Evolutionary conservation across 2,797 vertebrate species (phyloP).

Genomic region (Glyptemys insculpta): DNA sequence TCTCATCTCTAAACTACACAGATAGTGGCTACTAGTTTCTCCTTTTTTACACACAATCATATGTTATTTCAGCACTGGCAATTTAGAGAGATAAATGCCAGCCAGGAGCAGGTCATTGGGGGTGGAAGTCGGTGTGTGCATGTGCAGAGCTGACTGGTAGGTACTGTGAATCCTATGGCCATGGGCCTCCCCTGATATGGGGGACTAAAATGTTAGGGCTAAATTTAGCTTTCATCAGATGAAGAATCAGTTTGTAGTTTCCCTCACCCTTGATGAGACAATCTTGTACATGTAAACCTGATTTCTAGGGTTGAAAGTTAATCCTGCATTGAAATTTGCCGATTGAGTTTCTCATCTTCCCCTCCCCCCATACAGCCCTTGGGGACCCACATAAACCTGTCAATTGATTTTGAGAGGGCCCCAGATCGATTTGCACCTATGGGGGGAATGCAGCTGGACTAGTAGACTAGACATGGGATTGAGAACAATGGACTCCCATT

Average conservation of each 20-base stretch:
- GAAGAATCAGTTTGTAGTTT: background rate
- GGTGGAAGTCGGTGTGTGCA: background rate
- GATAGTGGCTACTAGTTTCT: background rate
- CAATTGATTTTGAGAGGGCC: background rate
- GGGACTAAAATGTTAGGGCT: background rate
- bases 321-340: background rate
- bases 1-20: background rate
- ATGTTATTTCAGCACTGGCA: slow-evolving; percentile 4
- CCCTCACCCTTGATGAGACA: background rate
- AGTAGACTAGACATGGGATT: background rate
- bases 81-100: background rate
- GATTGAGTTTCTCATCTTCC: background rate
- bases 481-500: background rate
- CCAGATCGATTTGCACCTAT: background rate
- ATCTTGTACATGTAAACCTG: background rate
- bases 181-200: background rate
- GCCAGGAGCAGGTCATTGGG: background rate
- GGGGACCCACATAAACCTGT: background rate
- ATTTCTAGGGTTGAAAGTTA: background rate
- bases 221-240: background rate
- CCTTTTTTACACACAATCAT: background rate
- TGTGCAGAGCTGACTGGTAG: background rate
- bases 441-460: background rate
- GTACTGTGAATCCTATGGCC: background rate
- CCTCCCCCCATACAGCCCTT: background rate